These are phyloP conservation scores for Vulpes lagopus DNA, from an alignment of 2,113 vertebrate species.

Conservation along the genomic window DNA sequence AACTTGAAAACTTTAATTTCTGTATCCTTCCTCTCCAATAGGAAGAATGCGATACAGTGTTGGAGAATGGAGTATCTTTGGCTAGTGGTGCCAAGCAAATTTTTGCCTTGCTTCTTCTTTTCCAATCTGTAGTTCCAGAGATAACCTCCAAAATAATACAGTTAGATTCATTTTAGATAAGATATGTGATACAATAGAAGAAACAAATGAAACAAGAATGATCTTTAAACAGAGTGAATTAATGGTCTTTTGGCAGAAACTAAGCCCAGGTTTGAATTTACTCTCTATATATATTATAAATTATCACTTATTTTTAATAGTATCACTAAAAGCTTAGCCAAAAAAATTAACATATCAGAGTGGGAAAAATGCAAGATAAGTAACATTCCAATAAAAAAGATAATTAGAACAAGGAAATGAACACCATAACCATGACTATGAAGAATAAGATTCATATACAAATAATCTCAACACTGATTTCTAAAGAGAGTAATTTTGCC, in stretches of 20 bases:
- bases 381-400: not conserved
- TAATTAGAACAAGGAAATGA: constrained; percentile 23
- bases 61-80: not conserved
- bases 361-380: not conserved
- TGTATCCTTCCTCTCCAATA: not conserved
- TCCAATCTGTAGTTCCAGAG: not conserved
- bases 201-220: not conserved
- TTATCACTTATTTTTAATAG: not conserved
- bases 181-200: not conserved
- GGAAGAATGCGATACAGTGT: not conserved
- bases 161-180: not conserved
- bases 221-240: not conserved
- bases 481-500: not conserved
- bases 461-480: constrained; percentile 47
- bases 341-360: not conserved
- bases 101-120: not conserved
- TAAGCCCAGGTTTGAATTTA: not conserved
- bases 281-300: not conserved
- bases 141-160: not conserved
- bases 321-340: not conserved
- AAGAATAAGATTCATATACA: constrained; percentile 38
- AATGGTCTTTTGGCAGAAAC: not conserved
- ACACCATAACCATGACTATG: not conserved
- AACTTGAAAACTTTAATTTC: not conserved
- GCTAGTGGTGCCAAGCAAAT: not conserved